These are phyloP conservation scores for Callorhinus ursinus DNA, from an alignment of 2,113 vertebrate genomes.

Conservation along the genomic window DNA sequence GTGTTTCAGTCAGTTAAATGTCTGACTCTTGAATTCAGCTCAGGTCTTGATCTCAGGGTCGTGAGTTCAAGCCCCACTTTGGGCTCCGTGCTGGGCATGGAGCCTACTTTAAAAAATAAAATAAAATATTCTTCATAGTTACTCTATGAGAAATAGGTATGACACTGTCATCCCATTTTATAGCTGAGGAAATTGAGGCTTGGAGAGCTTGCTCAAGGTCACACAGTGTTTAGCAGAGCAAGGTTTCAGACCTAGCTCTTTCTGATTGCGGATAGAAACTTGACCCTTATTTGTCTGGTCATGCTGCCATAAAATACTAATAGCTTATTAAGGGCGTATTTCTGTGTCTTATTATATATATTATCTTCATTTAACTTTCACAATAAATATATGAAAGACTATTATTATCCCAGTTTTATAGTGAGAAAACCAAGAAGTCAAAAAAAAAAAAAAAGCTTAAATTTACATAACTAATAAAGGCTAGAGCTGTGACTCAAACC, in stretches of 20 bases:
- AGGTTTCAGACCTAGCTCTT: background rate
- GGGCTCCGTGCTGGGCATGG: no score
- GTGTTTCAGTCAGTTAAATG: background rate
- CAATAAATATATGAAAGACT: background rate
- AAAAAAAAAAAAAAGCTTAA: background rate
- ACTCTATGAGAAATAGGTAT: background rate
- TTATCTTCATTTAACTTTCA: conserved; percentile 19
- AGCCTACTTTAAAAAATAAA: background rate
- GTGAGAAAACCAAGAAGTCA: background rate
- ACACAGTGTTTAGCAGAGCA: background rate
- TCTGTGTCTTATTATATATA: background rate
- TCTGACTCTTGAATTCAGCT: background rate
- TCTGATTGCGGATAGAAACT: background rate
- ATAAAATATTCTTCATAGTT: background rate
- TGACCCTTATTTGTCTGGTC: background rate
- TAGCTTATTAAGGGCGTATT: conserved; percentile 26
- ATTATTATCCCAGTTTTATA: background rate
- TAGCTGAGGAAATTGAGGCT: background rate
- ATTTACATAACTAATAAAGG: background rate
- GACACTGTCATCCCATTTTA: background rate
- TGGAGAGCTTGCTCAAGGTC: background rate
- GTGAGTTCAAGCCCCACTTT: background rate
- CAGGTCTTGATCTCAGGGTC: background rate
- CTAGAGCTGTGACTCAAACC: background rate
- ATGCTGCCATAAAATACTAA: background rate